These are phyloP conservation scores for Baryphthengus martii DNA, from an alignment of 2,113 vertebrate species.

Conservation along the genomic window DNA sequence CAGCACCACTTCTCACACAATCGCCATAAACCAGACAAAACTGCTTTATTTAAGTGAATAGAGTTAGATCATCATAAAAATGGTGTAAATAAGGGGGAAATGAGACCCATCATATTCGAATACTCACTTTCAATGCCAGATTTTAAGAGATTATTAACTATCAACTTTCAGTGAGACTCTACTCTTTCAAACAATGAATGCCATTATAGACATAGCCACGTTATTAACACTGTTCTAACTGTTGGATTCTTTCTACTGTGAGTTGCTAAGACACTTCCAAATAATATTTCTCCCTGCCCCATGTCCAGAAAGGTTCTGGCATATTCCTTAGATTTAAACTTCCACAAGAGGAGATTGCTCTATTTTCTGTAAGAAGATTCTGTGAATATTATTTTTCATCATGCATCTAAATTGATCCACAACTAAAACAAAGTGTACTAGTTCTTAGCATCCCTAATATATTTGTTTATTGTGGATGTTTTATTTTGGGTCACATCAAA, in stretches of 20 bases:
- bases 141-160: neutral
- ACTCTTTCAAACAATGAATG: neutral
- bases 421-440: neutral
- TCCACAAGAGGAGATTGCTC: neutral
- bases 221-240: neutral
- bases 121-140: neutral
- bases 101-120: neutral
- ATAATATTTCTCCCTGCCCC: neutral
- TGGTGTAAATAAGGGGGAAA: conserved; percentile 18
- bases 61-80: neutral
- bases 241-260: neutral
- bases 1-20: neutral
- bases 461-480: conserved; percentile 10
- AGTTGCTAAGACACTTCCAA: neutral
- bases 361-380: neutral
- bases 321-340: neutral
- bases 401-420: neutral
- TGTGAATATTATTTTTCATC: neutral
- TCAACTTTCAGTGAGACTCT: neutral
- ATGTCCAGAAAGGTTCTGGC: neutral
- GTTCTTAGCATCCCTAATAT: neutral
- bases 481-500: conserved; percentile 40
- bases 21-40: conserved; percentile 1
- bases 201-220: neutral
- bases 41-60: neutral